These are phyloP conservation scores for Myotis pilosus DNA, from an alignment of 2,797 vertebrate genomes.

Conservation along the genomic window DNA sequence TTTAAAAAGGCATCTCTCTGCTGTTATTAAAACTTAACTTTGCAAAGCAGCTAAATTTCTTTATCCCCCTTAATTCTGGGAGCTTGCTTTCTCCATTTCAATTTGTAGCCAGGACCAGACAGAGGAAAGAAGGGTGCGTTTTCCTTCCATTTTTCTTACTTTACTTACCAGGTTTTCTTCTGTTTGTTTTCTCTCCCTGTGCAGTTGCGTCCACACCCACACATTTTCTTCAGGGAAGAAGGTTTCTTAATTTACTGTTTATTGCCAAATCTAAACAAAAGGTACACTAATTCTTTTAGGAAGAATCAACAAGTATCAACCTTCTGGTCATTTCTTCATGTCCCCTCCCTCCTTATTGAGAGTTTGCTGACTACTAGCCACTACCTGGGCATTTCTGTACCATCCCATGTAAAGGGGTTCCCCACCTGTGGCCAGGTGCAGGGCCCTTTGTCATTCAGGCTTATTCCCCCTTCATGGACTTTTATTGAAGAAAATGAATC, in stretches of 20 bases:
- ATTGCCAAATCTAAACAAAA: constrained; percentile 6
- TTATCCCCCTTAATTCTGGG: constrained; percentile 28
- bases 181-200: neutral
- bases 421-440: too few relatives aligned
- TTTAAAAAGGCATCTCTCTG: constrained; percentile 62
- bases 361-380: accelerated
- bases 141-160: constrained; percentile 11
- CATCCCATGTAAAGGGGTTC: neutral
- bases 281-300: neutral
- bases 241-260: constrained; percentile 41
- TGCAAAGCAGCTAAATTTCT: constrained; percentile 64
- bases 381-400: neutral
- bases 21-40: constrained; percentile 76
- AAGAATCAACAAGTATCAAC: neutral
- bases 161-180: neutral
- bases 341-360: neutral
- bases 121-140: neutral
- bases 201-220: neutral
- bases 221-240: constrained; percentile 16
- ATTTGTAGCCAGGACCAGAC: neutral
- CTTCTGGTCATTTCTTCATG: neutral
- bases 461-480: neutral
- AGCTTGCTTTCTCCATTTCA: neutral
- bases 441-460: neutral
- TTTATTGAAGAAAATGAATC: neutral